Evolutionary conservation across 2,797 vertebrate species (phyloP), one percentile per base, ranked within the genome.

Genomic region (Bradypodion pumilum): DNA sequence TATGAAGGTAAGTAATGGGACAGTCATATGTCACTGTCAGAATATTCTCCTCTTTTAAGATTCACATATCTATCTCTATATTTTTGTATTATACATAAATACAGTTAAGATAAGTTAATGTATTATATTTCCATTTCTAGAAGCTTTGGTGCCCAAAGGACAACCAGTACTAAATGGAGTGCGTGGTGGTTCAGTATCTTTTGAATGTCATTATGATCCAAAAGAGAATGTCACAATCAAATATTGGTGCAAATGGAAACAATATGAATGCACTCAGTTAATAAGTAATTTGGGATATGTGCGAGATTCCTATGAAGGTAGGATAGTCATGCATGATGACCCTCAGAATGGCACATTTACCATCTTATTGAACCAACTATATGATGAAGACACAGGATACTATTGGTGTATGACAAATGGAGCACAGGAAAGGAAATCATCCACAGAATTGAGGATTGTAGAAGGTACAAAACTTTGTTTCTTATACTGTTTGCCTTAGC

Each of bases 351-450:
- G 83, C n/a, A 92, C 80, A 0, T 60, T 93, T 85, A 94, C 89
- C 0, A 0, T 97, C 63, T 40, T 96, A 73, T 88, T 96, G 89
- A 96, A 92, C 90, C 91, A 93, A 89, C 94, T 96, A 81, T 49
- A 19, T 5, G 1, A 49, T 0, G 1, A 2, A 0, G 96, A 97
- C 35, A 0, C 80, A 0, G 96, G 94, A 42, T 93, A 90, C 23
- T 97, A 96, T 77, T 97, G 96, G 96, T 96, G 95, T 80, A 88
- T 94, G 74, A 89, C 94, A 0, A 1, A 78, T 0, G 90, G 93
- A 0, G 63, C 72, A 4, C 44, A 16, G 32, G 91, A 85, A 66
- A 94, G 89, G 90, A 94, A 87, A 0, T 88, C 93, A 0, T 74
- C 89, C 0, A 46, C 89, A 0, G 87, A 96, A 74, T 86, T 97